phyloP scores from a whole-genome alignment of 2,113 vertebrate species.

The Hyla sarda region DNA sequence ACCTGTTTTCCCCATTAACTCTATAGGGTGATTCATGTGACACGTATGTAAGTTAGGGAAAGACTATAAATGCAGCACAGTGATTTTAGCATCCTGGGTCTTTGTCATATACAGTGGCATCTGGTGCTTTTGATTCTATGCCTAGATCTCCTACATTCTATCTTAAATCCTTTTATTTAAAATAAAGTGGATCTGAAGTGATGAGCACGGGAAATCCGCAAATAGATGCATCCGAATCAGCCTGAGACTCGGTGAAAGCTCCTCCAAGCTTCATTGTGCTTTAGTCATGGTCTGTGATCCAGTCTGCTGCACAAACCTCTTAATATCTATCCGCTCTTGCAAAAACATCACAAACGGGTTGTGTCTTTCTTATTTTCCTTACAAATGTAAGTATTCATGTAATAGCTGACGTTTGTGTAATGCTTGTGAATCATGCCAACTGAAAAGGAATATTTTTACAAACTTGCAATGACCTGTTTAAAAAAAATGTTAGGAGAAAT shows the following conservation, averaged over 20 bases:
- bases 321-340: neutral
- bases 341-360: slow-evolving; percentile 20
- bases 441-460: slow-evolving; percentile 56
- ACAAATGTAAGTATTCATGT: slow-evolving; percentile 41
- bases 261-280: slow-evolving; percentile 17
- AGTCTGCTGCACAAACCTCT: slow-evolving; percentile 22
- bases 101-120: neutral
- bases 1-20: neutral
- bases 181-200: neutral
- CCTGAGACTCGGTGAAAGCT: neutral
- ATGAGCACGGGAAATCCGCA: neutral
- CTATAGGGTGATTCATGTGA: neutral
- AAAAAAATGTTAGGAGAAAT: slow-evolving; percentile 53
- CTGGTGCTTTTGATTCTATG: neutral
- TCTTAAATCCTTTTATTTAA: neutral
- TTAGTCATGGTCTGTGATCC: neutral
- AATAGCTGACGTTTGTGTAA: slow-evolving; percentile 33
- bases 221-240: neutral
- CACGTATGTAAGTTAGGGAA: neutral
- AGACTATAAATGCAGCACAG: neutral
- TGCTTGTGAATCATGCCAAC: slow-evolving; percentile 34
- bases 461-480: slow-evolving; percentile 49
- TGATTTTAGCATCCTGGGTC: neutral
- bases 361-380: slow-evolving; percentile 13
- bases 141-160: neutral